Evolutionary conservation across 2,888 invertebrate genomes (phyloP).

Genomic region (Hydraecia micacea): DNA sequence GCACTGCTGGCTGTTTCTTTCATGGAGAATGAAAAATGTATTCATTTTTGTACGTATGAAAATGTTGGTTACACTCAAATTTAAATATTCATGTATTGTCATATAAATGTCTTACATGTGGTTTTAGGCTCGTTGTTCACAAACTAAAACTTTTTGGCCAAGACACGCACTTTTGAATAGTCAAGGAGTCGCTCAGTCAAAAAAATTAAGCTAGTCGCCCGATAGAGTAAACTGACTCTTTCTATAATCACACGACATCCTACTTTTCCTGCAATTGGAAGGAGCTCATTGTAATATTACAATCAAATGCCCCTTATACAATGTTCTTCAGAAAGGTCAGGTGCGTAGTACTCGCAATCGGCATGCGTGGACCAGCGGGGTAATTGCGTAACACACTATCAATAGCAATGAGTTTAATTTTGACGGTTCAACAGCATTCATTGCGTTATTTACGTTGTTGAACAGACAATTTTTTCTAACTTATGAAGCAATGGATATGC

Average conservation of each 20-base stretch:
- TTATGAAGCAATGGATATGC: neutral
- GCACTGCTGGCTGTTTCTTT: constrained; percentile 17
- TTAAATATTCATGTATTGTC: neutral
- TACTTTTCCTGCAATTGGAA: neutral
- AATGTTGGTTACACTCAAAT: constrained; percentile 6
- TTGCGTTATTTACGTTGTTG: neutral
- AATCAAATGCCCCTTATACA: neutral
- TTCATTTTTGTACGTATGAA: constrained; percentile 30
- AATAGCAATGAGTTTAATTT: no score
- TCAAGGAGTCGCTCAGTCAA: neutral
- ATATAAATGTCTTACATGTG: neutral
- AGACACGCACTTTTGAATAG: neutral
- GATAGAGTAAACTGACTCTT: neutral
- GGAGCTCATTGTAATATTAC: neutral
- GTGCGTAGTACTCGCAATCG: neutral
- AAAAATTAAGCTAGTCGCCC: neutral
- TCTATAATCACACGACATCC: neutral
- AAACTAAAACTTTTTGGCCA: neutral
- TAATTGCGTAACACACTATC: neutral
- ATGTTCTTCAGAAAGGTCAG: neutral
- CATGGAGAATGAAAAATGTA: constrained; percentile 23
- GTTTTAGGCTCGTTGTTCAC: neutral
- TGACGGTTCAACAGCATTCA: neutral
- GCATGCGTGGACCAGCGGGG: neutral
- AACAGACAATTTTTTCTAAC: no score